Evolutionary conservation across 2,888 invertebrate species (phyloP).

Genomic region (Dynastes tityus): DNA sequence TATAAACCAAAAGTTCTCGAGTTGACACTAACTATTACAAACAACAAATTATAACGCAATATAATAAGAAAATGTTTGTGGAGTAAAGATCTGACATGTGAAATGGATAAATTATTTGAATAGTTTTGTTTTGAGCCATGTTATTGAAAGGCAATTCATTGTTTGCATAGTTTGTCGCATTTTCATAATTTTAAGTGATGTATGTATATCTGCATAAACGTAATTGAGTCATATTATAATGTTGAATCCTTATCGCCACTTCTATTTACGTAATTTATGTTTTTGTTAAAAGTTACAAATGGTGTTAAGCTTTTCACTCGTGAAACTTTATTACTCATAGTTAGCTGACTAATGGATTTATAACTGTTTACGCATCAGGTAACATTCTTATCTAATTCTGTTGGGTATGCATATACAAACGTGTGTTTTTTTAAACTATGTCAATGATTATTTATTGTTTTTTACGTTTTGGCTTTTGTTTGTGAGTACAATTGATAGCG

Average conservation of each 20-base stretch:
- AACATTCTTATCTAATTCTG: constrained; percentile 39
- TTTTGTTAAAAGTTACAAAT: constrained; percentile 35
- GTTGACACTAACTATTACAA: background rate
- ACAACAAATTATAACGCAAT: no score
- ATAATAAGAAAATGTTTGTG: no score
- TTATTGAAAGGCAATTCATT: no score
- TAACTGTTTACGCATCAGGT: constrained; percentile 45
- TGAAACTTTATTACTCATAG: constrained; percentile 30
- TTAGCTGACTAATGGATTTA: constrained; percentile 42
- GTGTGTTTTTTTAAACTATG: constrained; percentile 19
- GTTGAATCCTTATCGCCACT: constrained; percentile 19
- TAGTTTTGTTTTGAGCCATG: no score
- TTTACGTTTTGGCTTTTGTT: constrained; percentile 17
- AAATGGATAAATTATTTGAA: no score
- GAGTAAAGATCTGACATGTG: no score
- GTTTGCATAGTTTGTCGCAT: background rate
- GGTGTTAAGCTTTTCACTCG: constrained; percentile 31
- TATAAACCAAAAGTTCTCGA: background rate
- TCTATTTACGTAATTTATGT: constrained; percentile 29
- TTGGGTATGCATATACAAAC: background rate
- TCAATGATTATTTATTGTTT: constrained; percentile 23
- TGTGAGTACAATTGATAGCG: background rate
- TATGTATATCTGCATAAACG: background rate
- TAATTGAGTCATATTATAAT: background rate
- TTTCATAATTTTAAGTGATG: background rate